A percentile compares a stretch with the other conserved stretches of the same genome.
These are phyloP conservation scores for human DNA, from an alignment of 2,113 vertebrate species.

Conservation along the genomic window DNA sequence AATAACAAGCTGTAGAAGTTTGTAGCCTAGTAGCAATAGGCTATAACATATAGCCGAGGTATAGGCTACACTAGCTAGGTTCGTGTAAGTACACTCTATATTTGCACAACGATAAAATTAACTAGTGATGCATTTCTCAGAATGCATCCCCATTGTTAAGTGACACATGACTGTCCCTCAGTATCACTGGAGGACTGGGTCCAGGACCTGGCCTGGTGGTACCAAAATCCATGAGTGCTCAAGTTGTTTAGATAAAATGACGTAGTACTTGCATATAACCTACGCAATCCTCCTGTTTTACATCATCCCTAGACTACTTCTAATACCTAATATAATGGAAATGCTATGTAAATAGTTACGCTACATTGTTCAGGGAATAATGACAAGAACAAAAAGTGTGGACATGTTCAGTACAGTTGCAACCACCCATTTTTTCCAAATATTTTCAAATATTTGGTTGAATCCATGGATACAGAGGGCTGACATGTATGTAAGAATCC, in stretches of 20 bases:
- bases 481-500: not conserved
- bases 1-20: not conserved
- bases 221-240: not conserved
- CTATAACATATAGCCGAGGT: not conserved
- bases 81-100: not conserved
- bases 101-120: not conserved
- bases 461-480: not conserved
- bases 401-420: not conserved
- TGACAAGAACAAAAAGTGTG: not conserved
- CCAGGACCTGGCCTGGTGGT: not conserved
- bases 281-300: not conserved
- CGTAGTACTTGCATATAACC: not conserved
- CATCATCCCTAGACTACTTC: not conserved
- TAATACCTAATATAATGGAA: not conserved
- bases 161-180: not conserved
- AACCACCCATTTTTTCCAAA: not conserved
- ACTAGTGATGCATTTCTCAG: not conserved
- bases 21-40: not conserved
- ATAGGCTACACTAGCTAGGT: not conserved
- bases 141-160: not conserved
- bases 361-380: not conserved
- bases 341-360: not conserved
- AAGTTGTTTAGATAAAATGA: not conserved
- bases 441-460: not conserved
- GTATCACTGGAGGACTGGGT: not conserved